Evolutionary conservation across 2,113 vertebrate genomes (phyloP).

Genomic region (Campylomormyrus tamandua): DNA sequence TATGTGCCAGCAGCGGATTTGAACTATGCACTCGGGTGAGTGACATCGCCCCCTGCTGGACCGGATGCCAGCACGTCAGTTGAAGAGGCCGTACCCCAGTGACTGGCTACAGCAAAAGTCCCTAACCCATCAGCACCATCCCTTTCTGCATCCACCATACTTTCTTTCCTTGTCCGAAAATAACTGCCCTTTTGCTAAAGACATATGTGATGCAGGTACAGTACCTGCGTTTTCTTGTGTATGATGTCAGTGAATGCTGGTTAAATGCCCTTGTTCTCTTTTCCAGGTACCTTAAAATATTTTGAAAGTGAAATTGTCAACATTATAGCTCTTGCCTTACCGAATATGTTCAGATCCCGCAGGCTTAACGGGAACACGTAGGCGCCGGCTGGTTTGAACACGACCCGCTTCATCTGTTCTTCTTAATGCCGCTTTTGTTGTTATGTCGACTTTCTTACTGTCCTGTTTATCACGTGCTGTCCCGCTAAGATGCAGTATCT

Average conservation of each 20-base stretch:
- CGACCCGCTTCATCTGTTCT: slow-evolving; percentile 39
- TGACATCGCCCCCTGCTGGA: background rate
- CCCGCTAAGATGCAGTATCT: slow-evolving; percentile 37
- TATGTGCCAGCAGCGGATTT: background rate
- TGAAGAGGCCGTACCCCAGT: background rate
- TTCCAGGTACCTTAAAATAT: background rate
- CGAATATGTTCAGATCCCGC: slow-evolving; percentile 54
- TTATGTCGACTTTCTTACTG: slow-evolving; percentile 34
- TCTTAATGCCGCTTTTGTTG: slow-evolving; percentile 37
- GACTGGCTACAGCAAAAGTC: background rate
- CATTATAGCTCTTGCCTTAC: slow-evolving; percentile 40
- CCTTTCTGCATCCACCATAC: background rate
- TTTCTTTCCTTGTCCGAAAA: background rate
- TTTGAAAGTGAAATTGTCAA: slow-evolving; percentile 46
- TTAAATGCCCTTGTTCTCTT: background rate
- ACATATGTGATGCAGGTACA: background rate
- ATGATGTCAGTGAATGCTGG: background rate
- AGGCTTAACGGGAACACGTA: slow-evolving; percentile 49
- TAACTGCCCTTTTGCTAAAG: slow-evolving; percentile 2
- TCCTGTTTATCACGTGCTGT: background rate
- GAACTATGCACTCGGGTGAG: background rate
- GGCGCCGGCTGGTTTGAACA: slow-evolving; percentile 53
- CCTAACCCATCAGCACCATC: background rate
- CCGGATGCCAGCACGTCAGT: background rate
- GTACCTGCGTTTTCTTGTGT: background rate